phyloP scores from a whole-genome alignment of 2,888 invertebrate genomes.

The Cepaea hortensis region DNA sequence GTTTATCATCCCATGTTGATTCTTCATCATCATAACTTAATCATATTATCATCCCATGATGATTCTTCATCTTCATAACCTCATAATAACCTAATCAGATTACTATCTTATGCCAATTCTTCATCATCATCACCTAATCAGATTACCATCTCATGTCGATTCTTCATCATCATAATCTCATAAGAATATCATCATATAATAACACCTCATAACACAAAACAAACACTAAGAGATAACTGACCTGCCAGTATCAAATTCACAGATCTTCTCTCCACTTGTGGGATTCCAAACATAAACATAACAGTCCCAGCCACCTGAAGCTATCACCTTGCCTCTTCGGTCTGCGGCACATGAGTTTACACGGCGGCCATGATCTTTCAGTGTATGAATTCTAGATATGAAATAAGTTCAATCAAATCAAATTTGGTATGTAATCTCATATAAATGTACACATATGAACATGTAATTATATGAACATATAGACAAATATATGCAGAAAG shows the following conservation, averaged over 20 bases:
- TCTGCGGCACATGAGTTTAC: conserved; percentile 72
- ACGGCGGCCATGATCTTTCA: conserved; percentile 70
- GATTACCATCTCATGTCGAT: too few species aligned
- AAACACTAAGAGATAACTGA: conserved; percentile 41
- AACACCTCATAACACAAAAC: background rate
- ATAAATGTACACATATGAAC: background rate
- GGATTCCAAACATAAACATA: conserved; percentile 72
- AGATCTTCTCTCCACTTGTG: conserved; percentile 61
- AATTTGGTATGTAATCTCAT: too few species aligned
- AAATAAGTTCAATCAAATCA: background rate
- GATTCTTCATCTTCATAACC: too few species aligned
- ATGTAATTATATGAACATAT: background rate
- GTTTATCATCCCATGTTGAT: too few species aligned
- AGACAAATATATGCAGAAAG: too few species aligned
- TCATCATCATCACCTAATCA: too few species aligned
- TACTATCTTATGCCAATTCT: too few species aligned
- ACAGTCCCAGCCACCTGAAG: conserved; percentile 75
- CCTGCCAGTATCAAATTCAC: conserved; percentile 65
- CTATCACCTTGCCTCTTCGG: conserved; percentile 65
- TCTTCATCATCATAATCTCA: background rate
- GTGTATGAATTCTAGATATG: conserved; percentile 63
- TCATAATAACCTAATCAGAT: too few species aligned
- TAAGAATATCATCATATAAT: background rate
- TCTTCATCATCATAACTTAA: too few species aligned
- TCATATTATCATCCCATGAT: too few species aligned